Evolutionary conservation across 2,888 invertebrate species (phyloP).

Genomic region (Dinocampus coccinellae): DNA sequence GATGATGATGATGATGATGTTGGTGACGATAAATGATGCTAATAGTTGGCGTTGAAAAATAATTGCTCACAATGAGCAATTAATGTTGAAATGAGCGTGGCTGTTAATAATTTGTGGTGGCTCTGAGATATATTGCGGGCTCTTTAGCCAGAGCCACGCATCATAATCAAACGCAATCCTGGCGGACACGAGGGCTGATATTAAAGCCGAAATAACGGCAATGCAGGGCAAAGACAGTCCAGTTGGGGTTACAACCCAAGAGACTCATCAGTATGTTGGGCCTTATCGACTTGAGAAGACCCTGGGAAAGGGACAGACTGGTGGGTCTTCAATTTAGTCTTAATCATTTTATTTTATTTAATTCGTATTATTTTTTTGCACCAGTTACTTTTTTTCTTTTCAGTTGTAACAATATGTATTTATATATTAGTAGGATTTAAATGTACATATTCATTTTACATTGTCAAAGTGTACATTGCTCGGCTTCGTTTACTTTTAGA

Average conservation of each 20-base stretch:
- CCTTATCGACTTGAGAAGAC: slow-evolving; percentile 99
- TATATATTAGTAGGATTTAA: background rate
- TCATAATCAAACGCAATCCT: slow-evolving; percentile 48
- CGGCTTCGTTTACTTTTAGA: background rate
- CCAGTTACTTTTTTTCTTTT: background rate
- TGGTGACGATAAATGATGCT: background rate
- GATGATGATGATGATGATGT: background rate
- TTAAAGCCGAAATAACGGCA: slow-evolving; percentile 50
- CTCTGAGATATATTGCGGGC: slow-evolving; percentile 19
- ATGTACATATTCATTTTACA: background rate
- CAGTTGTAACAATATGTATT: background rate
- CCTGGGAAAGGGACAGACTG: slow-evolving; percentile 99
- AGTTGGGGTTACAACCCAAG: slow-evolving; percentile 70
- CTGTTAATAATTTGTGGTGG: slow-evolving; percentile 5
- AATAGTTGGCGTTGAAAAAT: slow-evolving; percentile 8
- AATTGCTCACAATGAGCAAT: slow-evolving; percentile 7
- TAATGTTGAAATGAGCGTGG: slow-evolving; percentile 12
- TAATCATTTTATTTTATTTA: background rate
- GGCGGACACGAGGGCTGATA: slow-evolving; percentile 57
- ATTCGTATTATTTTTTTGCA: background rate
- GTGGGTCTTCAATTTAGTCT: slow-evolving; percentile 73
- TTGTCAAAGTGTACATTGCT: background rate
- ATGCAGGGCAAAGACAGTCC: slow-evolving; percentile 66
- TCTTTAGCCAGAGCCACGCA: slow-evolving; percentile 24
- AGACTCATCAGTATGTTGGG: slow-evolving; percentile 95